Conservation (phyloP, 2,113 vertebrate species). For the rabbit (Oryctolagus cuniculus) region DNA sequence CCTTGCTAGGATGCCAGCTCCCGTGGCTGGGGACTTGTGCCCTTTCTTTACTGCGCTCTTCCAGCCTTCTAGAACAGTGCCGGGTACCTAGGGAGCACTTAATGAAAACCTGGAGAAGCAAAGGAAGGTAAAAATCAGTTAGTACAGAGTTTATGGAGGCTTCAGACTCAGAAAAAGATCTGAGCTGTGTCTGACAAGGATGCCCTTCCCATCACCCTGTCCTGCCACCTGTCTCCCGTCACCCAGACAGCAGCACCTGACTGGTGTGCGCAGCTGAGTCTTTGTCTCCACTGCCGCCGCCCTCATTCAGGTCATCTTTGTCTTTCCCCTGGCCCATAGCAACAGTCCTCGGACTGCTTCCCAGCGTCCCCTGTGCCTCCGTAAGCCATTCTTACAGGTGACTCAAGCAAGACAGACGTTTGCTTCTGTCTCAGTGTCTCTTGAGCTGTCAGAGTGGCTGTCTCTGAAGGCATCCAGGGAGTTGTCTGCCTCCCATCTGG, state of each 20-base stretch:
- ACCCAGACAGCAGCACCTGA: background rate
- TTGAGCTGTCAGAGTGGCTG: background rate
- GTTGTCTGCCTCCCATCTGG: background rate
- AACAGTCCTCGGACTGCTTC: background rate
- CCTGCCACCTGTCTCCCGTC: accelerated
- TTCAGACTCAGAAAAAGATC: background rate
- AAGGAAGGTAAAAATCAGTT: background rate
- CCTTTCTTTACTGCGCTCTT: background rate
- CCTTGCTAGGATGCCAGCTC: background rate
- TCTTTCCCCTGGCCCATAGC: background rate
- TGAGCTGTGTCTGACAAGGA: background rate
- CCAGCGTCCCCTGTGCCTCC: background rate
- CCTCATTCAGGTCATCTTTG: background rate
- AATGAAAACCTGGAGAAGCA: background rate
- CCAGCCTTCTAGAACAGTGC: background rate
- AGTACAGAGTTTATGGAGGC: background rate
- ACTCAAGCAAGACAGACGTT: background rate
- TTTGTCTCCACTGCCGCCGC: background rate
- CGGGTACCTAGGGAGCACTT: background rate
- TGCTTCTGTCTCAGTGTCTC: background rate
- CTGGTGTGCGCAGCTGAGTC: background rate
- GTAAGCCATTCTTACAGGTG: background rate
- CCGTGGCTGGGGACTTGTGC: background rate
- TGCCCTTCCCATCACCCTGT: background rate
- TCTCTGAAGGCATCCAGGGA: background rate